Evolutionary conservation across 1,140 invertebrate species (phyloP).

Genomic region (Danaus plexippus): DNA sequence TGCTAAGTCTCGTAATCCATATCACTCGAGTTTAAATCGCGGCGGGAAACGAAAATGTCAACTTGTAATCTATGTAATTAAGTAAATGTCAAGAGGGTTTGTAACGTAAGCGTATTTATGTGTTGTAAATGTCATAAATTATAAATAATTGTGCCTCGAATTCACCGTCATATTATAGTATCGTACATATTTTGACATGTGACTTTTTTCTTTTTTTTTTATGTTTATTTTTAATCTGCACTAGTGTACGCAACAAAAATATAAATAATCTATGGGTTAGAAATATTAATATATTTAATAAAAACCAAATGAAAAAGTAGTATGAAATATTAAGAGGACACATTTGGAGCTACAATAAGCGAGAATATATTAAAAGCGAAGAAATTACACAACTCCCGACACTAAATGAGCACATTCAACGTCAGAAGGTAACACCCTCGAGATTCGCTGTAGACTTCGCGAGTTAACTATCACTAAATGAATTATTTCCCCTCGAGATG

Average conservation of each 20-base stretch:
- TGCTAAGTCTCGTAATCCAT: slow-evolving; percentile 43
- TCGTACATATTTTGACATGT: no score
- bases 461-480: slow-evolving; percentile 58
- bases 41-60: slow-evolving; percentile 56
- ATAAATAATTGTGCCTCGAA: not conserved
- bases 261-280: no score
- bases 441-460: slow-evolving; percentile 35
- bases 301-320: no score
- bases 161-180: no score
- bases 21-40: slow-evolving; percentile 59
- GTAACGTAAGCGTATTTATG: not conserved
- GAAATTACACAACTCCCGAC: slow-evolving; percentile 4
- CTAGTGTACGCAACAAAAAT: no score
- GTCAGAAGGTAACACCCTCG: slow-evolving; percentile 22
- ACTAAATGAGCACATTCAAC: slow-evolving; percentile 26
- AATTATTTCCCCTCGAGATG: slow-evolving; percentile 61
- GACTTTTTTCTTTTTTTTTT: no score
- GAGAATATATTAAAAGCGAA: slow-evolving; percentile 1
- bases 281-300: no score
- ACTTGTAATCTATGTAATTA: slow-evolving; percentile 69
- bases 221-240: no score
- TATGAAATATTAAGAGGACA: no score
- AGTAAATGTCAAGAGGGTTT: slow-evolving; percentile 54
- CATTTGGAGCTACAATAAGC: not conserved
- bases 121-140: not conserved